Evolutionary conservation across 2,113 vertebrate genomes (phyloP), one percentile per base, ranked within the genome.

Genomic region (Varanus salvator): DNA sequence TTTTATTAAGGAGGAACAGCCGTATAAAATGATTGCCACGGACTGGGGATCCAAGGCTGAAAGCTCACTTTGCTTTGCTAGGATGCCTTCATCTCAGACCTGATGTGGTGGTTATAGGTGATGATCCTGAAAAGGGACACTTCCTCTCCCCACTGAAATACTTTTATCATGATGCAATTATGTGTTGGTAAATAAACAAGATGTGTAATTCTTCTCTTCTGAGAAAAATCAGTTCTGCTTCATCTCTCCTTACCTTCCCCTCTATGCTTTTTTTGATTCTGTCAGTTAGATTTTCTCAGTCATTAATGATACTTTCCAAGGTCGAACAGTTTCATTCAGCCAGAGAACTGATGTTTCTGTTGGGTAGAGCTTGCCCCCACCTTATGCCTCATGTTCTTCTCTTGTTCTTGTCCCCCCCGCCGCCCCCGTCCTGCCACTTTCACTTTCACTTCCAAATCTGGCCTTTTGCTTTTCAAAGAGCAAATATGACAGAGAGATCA

Each of bases 1-100:
- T 97, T 97, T 95, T 95, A 95, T 96, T 96, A 96, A 96, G 95
- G 96, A 95, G 96, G 96, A 94, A 94, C 93, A 92, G 95, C 90
- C 85, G 89, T 94, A 94, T 92, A 92, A 64, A 93, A 94, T 66
- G 64, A 60, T 71, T 95, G 94, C 92, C 92, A 93, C 87, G 92
- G 77, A 89, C 91, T 90, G 90, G 95, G 93, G 87, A 92, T 86
- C 90, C 81, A 71, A 89, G 90, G 88, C 0, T 5, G 91, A 86
- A 69, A 93, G 38, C 57, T 0, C 4, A 54, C 54, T 90, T 95
- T 78, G 68, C 90, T 94, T 94, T 95, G 89, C 88, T 86, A 86
- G 87, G 68, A n/a, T 60, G 86, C 71, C 38, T 90, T 91, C 74
- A 31, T 92, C 86, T 23, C 9, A 34, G 82, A 91, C 0, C 11